Conservation (phyloP, 2,888 invertebrate genomes). For the Drosophila melanosoma region DNA sequence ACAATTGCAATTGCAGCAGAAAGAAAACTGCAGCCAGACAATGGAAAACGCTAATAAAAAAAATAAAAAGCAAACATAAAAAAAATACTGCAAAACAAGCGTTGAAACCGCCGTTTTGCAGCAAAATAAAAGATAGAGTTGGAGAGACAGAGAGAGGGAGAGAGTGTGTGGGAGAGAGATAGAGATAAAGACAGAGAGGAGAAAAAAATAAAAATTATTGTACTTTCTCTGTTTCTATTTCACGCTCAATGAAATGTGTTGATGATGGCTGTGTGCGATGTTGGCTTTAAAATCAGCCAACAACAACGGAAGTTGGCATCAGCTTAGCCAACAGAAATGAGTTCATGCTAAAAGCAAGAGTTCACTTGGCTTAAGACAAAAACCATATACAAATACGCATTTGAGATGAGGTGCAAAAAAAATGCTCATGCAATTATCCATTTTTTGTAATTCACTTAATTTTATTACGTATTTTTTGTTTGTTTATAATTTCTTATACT, state of each 20-base stretch:
- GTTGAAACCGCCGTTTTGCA: constrained; percentile 41
- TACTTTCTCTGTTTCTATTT: constrained; percentile 84
- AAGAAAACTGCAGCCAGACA: constrained; percentile 71
- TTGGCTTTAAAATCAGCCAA: constrained; percentile 41
- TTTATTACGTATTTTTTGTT: constrained; percentile 65
- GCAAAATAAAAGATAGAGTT: constrained; percentile 42
- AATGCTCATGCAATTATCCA: constrained; percentile 46
- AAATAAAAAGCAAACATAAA: background rate
- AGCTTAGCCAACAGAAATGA: constrained; percentile 67
- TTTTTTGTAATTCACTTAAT: constrained; percentile 68
- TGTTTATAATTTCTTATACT: constrained; percentile 31
- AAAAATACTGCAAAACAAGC: constrained; percentile 30
- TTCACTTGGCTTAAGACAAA: constrained; percentile 21
- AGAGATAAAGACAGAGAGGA: constrained; percentile 8
- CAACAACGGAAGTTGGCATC: constrained; percentile 73
- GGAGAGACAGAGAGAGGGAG: constrained; percentile 8
- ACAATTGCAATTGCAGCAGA: constrained; percentile 59
- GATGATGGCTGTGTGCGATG: constrained; percentile 68
- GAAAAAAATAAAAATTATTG: constrained; percentile 60
- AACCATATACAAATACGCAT: constrained; percentile 52
- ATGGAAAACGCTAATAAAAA: constrained; percentile 70
- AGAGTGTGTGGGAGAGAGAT: constrained; percentile 3
- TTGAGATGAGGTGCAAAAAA: constrained; percentile 53
- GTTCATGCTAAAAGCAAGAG: constrained; percentile 55
- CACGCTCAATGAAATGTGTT: constrained; percentile 83